Percentiles rank a stretch among this genome's conserved stretches.
phyloP scores from a whole-genome alignment of 2,113 vertebrate species.

The Myiagra hebetior region DNA sequence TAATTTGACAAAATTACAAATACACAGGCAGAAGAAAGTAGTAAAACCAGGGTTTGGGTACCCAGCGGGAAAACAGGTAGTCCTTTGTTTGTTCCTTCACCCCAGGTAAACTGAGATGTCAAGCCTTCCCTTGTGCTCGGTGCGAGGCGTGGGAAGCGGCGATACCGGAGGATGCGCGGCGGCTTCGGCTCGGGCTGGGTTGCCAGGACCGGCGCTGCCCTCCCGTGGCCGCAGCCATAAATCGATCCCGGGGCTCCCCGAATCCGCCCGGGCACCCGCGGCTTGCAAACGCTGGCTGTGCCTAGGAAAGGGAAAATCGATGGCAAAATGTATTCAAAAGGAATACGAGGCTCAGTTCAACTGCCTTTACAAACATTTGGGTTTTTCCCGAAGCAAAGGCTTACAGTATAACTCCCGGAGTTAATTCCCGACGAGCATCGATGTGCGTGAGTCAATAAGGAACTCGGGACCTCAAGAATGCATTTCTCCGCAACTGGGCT shows the following conservation, averaged over 20 bases:
- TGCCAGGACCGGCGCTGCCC: conserved; percentile 16
- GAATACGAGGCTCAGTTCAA: neutral
- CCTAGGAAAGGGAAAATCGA: neutral
- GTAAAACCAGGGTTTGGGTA: neutral
- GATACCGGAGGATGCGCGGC: neutral
- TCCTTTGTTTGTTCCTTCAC: neutral
- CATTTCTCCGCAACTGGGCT: neutral
- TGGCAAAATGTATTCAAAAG: neutral
- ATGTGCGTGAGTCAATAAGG: neutral
- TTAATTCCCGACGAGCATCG: neutral
- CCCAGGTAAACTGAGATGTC: neutral
- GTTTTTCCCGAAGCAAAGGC: neutral
- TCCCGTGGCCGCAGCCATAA: neutral
- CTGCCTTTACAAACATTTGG: neutral
- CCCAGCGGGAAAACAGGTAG: neutral
- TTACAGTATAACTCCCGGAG: neutral
- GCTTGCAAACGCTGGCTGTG: accelerated
- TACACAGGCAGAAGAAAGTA: neutral
- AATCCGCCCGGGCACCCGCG: neutral
- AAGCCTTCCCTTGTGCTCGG: neutral
- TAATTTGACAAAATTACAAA: neutral
- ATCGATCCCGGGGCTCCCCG: neutral
- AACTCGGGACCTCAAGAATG: neutral
- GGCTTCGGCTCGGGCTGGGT: neutral
- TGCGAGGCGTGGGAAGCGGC: neutral